phyloP scores from a whole-genome alignment of 2,113 vertebrate genomes.

The Calcarius ornatus region DNA sequence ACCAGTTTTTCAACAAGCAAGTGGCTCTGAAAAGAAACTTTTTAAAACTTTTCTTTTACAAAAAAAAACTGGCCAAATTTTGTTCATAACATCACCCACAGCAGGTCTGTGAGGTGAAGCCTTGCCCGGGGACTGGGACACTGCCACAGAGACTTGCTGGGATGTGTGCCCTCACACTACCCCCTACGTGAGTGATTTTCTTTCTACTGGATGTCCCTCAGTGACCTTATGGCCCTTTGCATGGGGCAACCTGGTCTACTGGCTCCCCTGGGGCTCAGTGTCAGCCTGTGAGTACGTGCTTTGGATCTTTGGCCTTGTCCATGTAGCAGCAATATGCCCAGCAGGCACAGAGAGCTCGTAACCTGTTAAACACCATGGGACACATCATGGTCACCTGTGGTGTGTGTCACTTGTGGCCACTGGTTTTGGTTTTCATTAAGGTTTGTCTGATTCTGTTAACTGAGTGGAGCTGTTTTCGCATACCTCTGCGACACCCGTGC shows the following conservation, averaged over 20 bases:
- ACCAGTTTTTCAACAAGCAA: too few relatives aligned
- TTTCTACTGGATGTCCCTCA: background rate
- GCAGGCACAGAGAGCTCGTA: background rate
- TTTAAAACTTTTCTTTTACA: too few relatives aligned
- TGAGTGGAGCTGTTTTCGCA: background rate
- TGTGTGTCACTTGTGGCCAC: background rate
- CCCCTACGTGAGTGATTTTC: background rate
- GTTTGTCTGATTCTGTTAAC: background rate
- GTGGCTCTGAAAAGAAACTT: too few relatives aligned
- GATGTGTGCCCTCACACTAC: background rate
- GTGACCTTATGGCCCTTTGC: background rate
- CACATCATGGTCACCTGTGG: too few relatives aligned
- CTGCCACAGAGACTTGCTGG: rapidly evolving
- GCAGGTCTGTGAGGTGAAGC: background rate
- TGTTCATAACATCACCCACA: too few relatives aligned
- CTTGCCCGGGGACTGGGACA: background rate
- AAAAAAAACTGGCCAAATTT: too few relatives aligned
- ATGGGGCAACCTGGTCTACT: rapidly evolving
- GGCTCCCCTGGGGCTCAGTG: background rate
- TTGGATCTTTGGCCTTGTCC: background rate
- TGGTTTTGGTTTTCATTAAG: background rate
- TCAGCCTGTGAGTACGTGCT: background rate
- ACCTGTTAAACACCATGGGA: background rate
- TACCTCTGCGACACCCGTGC: background rate
- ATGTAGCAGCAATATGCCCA: rapidly evolving